A percentile compares a stretch with the other conserved stretches of the same genome.
Evolutionary conservation across 64 coral and sea anemone species (phyloP).

Genomic region (Exaiptasia diaphana): DNA sequence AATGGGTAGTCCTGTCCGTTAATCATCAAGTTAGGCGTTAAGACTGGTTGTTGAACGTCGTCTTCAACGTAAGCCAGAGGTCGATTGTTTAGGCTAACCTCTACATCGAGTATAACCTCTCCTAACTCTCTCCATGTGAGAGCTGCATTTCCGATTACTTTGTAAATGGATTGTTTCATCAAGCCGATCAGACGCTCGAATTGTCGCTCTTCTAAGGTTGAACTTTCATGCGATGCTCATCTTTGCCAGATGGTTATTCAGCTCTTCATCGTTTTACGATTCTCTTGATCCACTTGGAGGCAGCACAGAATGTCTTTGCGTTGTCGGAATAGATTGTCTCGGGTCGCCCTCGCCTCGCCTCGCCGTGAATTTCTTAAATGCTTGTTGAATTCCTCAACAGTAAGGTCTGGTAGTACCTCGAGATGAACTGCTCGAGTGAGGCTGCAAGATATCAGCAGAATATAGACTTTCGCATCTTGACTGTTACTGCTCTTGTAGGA

Average conservation of each 20-base stretch:
- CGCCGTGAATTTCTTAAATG: slow-evolving; percentile 9
- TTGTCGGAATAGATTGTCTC: slow-evolving; percentile 8
- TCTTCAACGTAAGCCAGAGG: slow-evolving; percentile 15
- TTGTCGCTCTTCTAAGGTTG: neutral
- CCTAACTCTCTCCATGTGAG: neutral
- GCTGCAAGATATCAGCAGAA: slow-evolving; percentile 57
- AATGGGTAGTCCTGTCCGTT: neutral
- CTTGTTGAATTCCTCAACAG: slow-evolving; percentile 11
- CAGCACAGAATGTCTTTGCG: slow-evolving; percentile 3
- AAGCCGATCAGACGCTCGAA: slow-evolving; percentile 10
- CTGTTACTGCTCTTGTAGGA: slow-evolving; percentile 27
- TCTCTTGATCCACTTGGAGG: no score
- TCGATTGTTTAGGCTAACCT: slow-evolving; percentile 17
- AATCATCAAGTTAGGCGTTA: slow-evolving; percentile 24
- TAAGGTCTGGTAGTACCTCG: slow-evolving; percentile 42
- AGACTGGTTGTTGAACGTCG: slow-evolving; percentile 1
- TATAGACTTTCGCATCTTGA: slow-evolving; percentile 42
- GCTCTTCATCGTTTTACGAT: neutral
- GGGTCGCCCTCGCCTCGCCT: slow-evolving; percentile 7
- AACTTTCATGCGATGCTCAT: slow-evolving; percentile 8
- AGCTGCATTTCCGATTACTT: neutral
- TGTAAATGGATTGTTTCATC: slow-evolving; percentile 13
- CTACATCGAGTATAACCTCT: slow-evolving; percentile 47
- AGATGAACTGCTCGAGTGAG: slow-evolving; percentile 52
- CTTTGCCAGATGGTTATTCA: neutral